Evolutionary conservation across 2,113 vertebrate genomes (phyloP).

Genomic region (Ia io): DNA sequence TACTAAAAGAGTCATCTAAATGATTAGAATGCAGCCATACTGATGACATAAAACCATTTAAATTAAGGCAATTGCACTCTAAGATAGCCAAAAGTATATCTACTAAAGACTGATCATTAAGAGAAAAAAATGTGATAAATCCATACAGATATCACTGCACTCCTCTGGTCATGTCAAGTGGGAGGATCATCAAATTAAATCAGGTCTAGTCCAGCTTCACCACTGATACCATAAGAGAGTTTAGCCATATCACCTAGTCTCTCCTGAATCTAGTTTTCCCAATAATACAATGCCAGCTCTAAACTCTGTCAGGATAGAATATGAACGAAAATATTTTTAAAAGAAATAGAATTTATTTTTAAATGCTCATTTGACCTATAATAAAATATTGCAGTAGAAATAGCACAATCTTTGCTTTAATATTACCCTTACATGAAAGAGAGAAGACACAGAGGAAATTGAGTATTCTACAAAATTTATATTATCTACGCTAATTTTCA

Average conservation of each 20-base stretch:
- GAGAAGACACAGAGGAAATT: background rate
- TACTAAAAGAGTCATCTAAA: background rate
- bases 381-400: conserved; percentile 21
- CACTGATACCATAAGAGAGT: background rate
- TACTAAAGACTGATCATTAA: background rate
- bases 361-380: background rate
- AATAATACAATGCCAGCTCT: background rate
- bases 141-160: background rate
- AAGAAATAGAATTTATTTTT: background rate
- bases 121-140: conserved; percentile 16
- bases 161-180: background rate
- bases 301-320: background rate
- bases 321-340: background rate
- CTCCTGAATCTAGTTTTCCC: background rate
- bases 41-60: background rate
- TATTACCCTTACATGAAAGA: background rate
- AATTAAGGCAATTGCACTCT: background rate
- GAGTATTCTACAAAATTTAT: background rate
- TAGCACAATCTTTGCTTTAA: background rate
- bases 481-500: background rate
- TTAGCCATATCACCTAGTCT: background rate
- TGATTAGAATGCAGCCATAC: background rate
- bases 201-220: background rate
- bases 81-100: background rate
- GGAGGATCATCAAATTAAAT: background rate